Evolutionary conservation across 2,113 vertebrate genomes (phyloP).

Genomic region (Phalacrocorax pelagicus): DNA sequence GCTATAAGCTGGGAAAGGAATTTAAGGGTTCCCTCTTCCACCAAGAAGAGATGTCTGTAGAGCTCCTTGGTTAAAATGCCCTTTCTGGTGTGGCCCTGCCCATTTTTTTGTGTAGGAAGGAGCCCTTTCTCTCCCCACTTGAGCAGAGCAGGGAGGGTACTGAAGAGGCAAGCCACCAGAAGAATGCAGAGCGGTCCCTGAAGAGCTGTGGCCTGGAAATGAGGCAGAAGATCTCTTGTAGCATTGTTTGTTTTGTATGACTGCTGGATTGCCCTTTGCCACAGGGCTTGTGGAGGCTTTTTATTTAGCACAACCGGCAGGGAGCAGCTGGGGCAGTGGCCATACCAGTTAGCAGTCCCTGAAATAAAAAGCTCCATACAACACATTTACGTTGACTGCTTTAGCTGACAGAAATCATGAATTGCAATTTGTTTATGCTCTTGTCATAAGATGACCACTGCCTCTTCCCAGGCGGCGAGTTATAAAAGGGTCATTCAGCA

Average conservation of each 20-base stretch:
- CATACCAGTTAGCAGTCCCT: not conserved
- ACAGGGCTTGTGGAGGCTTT: not conserved
- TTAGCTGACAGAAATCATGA: not conserved
- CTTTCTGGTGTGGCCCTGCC: not conserved
- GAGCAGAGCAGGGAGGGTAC: not conserved
- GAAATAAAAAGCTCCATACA: not conserved
- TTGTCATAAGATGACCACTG: not conserved
- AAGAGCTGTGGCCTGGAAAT: conserved; percentile 30
- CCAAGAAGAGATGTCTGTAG: not conserved
- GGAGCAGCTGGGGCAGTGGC: not conserved
- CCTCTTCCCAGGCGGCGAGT: not conserved
- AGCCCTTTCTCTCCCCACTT: not conserved
- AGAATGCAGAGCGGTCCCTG: not conserved
- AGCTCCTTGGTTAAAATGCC: not conserved
- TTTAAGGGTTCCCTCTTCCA: not conserved
- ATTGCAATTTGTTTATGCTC: not conserved
- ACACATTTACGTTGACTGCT: not conserved
- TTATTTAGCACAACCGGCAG: not conserved
- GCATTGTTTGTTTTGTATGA: not conserved
- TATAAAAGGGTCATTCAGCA: not conserved
- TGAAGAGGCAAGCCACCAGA: not conserved
- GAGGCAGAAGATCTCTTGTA: not conserved
- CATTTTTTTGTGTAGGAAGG: not conserved
- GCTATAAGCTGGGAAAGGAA: not conserved
- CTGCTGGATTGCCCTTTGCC: not conserved